Base-by-base conservation (phyloP, 2,888 invertebrate species). In the Microplitis manilae region DNA sequence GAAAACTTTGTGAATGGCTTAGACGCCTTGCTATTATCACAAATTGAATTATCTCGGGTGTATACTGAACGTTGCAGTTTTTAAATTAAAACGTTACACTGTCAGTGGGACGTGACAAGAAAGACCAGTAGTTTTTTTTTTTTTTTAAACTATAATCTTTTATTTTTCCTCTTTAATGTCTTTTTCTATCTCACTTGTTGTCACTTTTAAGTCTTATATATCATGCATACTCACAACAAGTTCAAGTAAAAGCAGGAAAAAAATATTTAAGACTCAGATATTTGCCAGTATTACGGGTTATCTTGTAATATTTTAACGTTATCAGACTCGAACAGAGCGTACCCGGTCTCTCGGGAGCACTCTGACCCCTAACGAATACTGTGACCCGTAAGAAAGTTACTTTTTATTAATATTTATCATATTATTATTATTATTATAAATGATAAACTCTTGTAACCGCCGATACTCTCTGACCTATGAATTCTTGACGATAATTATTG, bases 241-340 rank as follows among this genome's bases (percentile, higher is more conserved):
- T 77, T 79, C 79, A 80, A 68, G 72, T 69, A 61, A 50, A 59
- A 67, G 71, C 15, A 62, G 65, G 64, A 78, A 72, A 76, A 4
- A 30, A 80, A 80, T 80, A 70, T 77, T 80, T 61, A 68, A 67
- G 67, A 76, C 76, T 76, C 73, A 81, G 83, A 85, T 83, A 82
- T 85, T 84, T 81, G 78, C 81, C 80, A 78, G 81, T 78, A 77
- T 78, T 68, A 69, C 60, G 79, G 81, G 84, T 84, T 85, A 85
- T 84, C 83, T 76, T 78, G 73, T 75, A 75, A 79, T 82, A 84
- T 81, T 84, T 83, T 80, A 85, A 68, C 81, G 80, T 73, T 85
- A 85, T 85, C 84, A 81, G 67, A 79, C 64, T 76, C 72, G 68
- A 73, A 62, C 83, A 78, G 79, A 71, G 83, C 41, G 73, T 50